Evolutionary conservation across 1,140 invertebrate genomes (phyloP).

Genomic region (Ladona fulva): DNA sequence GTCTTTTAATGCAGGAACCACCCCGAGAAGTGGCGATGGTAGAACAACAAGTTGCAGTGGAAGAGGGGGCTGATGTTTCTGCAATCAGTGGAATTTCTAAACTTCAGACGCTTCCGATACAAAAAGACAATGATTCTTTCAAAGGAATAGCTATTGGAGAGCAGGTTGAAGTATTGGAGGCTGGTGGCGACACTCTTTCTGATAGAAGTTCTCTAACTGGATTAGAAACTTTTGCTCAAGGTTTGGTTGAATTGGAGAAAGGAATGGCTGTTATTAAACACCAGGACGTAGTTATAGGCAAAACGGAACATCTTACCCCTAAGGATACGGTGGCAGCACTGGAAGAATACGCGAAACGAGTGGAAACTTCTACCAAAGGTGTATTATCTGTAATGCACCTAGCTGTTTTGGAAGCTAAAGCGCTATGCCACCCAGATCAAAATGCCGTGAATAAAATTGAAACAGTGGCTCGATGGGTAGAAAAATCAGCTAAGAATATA

Average conservation of each 20-base stretch:
- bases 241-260: conserved; percentile 40
- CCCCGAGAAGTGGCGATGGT: background rate
- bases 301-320: background rate
- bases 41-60: background rate
- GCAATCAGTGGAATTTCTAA: background rate
- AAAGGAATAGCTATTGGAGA: background rate
- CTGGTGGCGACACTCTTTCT: background rate
- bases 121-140: background rate
- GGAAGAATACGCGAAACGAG: background rate
- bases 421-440: background rate
- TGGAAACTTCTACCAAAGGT: background rate
- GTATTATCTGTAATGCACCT: background rate
- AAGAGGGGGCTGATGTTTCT: background rate
- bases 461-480: background rate
- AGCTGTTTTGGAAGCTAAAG: background rate
- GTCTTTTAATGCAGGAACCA: background rate
- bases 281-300: background rate
- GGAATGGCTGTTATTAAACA: conserved; percentile 36
- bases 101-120: background rate
- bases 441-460: background rate
- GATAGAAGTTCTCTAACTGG: conserved; percentile 40
- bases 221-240: conserved; percentile 39
- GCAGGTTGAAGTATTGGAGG: background rate
- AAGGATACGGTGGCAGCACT: background rate
- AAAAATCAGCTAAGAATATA: background rate